phyloP scores from a whole-genome alignment of 1,140 invertebrate species.

The Lasaia peninsularis region DNA sequence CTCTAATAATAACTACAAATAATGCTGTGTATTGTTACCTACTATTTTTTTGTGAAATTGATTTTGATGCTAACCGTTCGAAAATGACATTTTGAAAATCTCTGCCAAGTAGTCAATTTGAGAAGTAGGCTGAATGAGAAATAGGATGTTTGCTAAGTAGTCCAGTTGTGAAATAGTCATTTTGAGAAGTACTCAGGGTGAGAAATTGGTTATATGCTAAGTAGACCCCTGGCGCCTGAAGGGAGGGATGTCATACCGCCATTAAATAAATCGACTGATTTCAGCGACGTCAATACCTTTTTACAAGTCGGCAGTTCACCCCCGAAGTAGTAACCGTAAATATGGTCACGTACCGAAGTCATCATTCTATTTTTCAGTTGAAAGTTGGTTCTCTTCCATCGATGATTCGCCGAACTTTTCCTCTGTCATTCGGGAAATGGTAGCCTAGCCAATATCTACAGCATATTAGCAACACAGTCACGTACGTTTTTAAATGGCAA shows the following conservation, averaged over 20 bases:
- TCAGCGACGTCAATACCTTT: slow-evolving; percentile 23
- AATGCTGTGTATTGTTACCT: too few species aligned
- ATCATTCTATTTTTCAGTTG: slow-evolving; percentile 5
- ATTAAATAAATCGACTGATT: slow-evolving; percentile 20
- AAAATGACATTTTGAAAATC: too few species aligned
- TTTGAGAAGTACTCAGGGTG: too few species aligned
- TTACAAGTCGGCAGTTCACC: slow-evolving; percentile 15
- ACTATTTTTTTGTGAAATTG: too few species aligned
- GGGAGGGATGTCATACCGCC: slow-evolving; percentile 17
- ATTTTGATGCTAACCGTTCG: too few species aligned
- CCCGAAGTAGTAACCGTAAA: slow-evolving; percentile 23
- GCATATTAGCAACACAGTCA: not conserved
- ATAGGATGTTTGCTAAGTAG: too few species aligned
- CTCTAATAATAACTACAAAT: too few species aligned
- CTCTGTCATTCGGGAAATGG: slow-evolving; percentile 15
- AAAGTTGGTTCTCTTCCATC: slow-evolving; percentile 17
- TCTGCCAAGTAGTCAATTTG: too few species aligned
- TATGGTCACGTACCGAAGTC: slow-evolving; percentile 28
- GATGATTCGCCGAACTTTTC: slow-evolving; percentile 19
- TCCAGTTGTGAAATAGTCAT: too few species aligned
- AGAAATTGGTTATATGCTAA: too few species aligned
- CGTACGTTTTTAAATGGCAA: not conserved
- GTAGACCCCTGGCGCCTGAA: too few species aligned
- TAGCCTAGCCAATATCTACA: slow-evolving; percentile 7
- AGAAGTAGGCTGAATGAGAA: too few species aligned